Evolutionary conservation across 2,113 vertebrate species (phyloP).

Genomic region (Hipposideros armiger): DNA sequence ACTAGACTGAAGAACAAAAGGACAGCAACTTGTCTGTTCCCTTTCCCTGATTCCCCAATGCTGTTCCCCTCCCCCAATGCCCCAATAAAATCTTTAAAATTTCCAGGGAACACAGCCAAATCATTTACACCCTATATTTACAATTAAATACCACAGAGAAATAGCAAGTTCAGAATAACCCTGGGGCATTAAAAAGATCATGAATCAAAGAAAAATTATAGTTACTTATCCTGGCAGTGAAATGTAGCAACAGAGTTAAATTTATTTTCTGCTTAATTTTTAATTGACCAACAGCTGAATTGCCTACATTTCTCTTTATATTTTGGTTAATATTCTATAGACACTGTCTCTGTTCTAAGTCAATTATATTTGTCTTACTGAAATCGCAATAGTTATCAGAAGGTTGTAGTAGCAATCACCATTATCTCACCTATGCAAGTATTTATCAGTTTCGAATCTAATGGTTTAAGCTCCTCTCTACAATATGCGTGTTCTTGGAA

Average conservation of each 20-base stretch:
- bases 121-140: neutral
- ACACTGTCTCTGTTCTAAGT: neutral
- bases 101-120: neutral
- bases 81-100: too few relatives aligned
- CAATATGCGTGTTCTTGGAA: neutral
- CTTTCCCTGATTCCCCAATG: too few relatives aligned
- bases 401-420: neutral
- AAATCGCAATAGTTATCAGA: neutral
- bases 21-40: too few relatives aligned
- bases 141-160: neutral
- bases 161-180: conserved; percentile 1
- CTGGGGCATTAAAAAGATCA: neutral
- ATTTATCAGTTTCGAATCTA: neutral
- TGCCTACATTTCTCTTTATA: neutral
- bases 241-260: neutral
- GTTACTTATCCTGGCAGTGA: neutral
- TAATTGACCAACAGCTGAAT: neutral
- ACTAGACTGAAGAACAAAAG: too few relatives aligned
- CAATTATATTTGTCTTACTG: neutral
- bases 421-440: neutral
- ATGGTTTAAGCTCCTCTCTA: neutral
- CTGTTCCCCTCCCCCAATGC: too few relatives aligned
- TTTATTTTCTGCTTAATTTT: neutral
- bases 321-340: neutral
- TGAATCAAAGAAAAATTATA: neutral